Conservation (phyloP, 2,888 invertebrate species). For the Euzophera pinguis region DNA sequence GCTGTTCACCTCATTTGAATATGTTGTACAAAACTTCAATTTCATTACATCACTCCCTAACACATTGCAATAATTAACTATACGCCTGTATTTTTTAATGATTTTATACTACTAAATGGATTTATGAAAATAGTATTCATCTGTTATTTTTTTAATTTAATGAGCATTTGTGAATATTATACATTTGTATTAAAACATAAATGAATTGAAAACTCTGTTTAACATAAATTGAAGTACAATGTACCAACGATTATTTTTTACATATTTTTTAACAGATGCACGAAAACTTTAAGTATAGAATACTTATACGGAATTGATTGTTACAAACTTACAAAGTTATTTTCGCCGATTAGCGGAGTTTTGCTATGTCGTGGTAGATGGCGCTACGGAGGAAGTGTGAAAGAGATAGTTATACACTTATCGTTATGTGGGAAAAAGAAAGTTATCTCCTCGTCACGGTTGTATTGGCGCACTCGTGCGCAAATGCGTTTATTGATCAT, state of each 20-base stretch:
- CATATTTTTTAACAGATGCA: constrained; percentile 1
- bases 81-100: constrained; percentile 1
- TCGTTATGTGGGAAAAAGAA: not conserved
- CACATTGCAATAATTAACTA: not conserved
- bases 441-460: constrained; percentile 13
- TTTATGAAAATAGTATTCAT: not conserved
- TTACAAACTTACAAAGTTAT: constrained; percentile 19
- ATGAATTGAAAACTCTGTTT: not conserved
- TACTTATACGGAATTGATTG: constrained; percentile 20
- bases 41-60: not conserved
- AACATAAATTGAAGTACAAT: constrained; percentile 4
- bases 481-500: constrained; percentile 55
- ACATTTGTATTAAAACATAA: not conserved
- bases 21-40: not conserved
- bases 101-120: not conserved
- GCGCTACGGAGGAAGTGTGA: constrained; percentile 3
- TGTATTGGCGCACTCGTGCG: constrained; percentile 32
- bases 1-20: too few species aligned
- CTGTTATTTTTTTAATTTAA: not conserved
- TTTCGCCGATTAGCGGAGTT: constrained; percentile 26
- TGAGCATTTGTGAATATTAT: not conserved
- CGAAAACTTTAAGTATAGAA: constrained; percentile 8
- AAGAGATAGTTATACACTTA: constrained; percentile 6
- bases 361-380: not conserved
- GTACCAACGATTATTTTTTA: constrained; percentile 2